Percentiles rank a stretch among this genome's conserved stretches.
These are phyloP conservation scores for Anguilla japonica DNA, from an alignment of 2,113 vertebrate genomes.

Conservation along the genomic window DNA sequence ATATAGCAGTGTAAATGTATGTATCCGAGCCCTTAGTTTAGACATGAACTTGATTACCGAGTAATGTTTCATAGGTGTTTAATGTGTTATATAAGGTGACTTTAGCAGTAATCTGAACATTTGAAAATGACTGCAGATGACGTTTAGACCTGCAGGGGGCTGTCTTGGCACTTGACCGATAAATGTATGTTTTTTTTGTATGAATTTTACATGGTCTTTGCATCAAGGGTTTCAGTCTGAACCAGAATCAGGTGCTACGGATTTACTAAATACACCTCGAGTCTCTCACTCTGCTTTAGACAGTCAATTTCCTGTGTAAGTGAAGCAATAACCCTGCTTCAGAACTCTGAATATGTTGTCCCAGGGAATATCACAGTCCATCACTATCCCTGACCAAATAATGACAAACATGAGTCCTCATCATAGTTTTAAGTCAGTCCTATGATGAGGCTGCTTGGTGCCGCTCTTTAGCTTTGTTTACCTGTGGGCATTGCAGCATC, in stretches of 20 bases:
- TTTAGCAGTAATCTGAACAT: not conserved
- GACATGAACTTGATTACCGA: not conserved
- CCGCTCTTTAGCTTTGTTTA: not conserved
- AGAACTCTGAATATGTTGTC: not conserved
- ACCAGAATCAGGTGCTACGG: not conserved
- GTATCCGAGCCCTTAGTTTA: not conserved
- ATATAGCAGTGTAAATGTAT: not conserved
- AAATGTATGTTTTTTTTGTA: not conserved
- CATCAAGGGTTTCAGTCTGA: not conserved
- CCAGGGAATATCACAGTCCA: not conserved
- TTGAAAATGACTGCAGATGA: not conserved
- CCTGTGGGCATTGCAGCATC: not conserved
- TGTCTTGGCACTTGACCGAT: no score
- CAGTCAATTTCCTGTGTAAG: not conserved
- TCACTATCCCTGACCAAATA: not conserved
- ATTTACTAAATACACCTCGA: not conserved
- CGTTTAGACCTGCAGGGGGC: not conserved
- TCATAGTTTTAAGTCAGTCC: not conserved
- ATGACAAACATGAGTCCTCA: not conserved
- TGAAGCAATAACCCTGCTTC: not conserved
- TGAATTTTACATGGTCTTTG: not conserved
- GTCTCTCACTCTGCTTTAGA: not conserved
- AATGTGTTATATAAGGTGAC: not conserved
- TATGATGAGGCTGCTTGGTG: not conserved
- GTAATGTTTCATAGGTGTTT: not conserved